Evolutionary conservation across 1,140 invertebrate genomes (phyloP), one percentile per base, ranked within the genome.

Genomic region (Plutomurus gul): DNA sequence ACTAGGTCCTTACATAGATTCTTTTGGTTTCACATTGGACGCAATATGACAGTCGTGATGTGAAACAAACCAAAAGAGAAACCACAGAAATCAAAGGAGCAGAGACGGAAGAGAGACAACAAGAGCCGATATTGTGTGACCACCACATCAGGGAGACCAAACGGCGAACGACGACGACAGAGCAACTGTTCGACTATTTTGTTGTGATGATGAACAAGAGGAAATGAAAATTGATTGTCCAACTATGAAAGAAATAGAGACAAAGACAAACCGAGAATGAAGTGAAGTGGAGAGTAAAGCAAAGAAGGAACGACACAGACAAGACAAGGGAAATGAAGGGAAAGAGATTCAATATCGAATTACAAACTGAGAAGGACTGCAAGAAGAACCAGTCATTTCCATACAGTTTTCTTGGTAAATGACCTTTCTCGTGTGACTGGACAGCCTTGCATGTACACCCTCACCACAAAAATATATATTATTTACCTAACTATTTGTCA

Each of bases 211-310:
- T 30, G 56, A 65, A 33, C 30, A 36, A 65, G 56, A 65, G 56
- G 56, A 65, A 65, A 65, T 65, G 56, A 27, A 65, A 65, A 65
- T 65, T 65, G 56, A 65, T 65, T 65, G 56, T 16, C 25, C 56
- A 33, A 65, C 25, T 65, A 65, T 25, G 36, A 65, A 65, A 65
- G 56, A 65, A 65, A 30, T 27, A 18, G 56, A 65, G 56, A 65
- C 30, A 65, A 65, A 36, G 25, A 25, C 11, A 33, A 30, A 30
- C 16, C 27, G 25, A 65, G 56, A n/a, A 65, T 2, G 11, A 65
- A 65, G 56, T 65, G 56, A 65, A 65, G 56, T 65, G 56, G 56
- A 65, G 18, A 65, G n/a, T n/a, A n/a, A n/a, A n/a, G n/a, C n/a
- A n/a, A n/a, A n/a, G n/a, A n/a, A n/a, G n/a, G n/a, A 43, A 10